Base-by-base conservation (phyloP, 2,113 vertebrate genomes). In the Erpornis zantholeuca region DNA sequence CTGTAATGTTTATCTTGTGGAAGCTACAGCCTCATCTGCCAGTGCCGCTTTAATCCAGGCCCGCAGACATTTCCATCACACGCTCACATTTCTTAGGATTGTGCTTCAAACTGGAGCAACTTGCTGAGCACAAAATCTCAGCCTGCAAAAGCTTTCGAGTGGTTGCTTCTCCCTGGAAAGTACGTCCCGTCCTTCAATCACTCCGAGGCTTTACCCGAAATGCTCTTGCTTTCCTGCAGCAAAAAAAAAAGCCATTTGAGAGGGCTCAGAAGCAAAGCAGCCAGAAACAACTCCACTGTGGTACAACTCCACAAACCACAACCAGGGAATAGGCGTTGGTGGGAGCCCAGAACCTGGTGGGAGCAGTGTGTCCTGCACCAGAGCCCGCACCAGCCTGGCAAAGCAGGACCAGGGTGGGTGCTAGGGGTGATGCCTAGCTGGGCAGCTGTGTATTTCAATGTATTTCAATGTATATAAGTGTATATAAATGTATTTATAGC, bases 1-100 rank as follows among this genome's bases (percentile, higher is more conserved):
- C 82, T 83, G 76, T 49, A 90, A 64, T 88, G 86, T 92, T 90
- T 83, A 92, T 52, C 4, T 76, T 80, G 71, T 76, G 72, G 63
- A 94, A 92, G 76, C 44, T 69, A 76, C 36, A 88, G 86, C 60
- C 88, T 91, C 94, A 86, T 78, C 90, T 87, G 92, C 79, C 82
- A 96, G 76, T 0, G 0, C 76, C 0, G 1, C 36, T 90, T 88
- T 31, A 64, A 91, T 90, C 83, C 85, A 56, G 78, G 61, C 42
- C 86, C 60, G 86, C 83, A 86, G 86, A 68, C 59, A 35, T 31
- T 90, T 52, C 79, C 20, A 29, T 69, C 44, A 53, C 60, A 40
- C 24, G 3, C 47, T 87, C 69, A 11, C 36, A 76, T 44, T 88
- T 44, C 71, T 78, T 44, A 56, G 79, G 66, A 63, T 7, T n/a